Base-by-base conservation (phyloP, 2,113 vertebrate species). In the Todiramphus saurophagus region DNA sequence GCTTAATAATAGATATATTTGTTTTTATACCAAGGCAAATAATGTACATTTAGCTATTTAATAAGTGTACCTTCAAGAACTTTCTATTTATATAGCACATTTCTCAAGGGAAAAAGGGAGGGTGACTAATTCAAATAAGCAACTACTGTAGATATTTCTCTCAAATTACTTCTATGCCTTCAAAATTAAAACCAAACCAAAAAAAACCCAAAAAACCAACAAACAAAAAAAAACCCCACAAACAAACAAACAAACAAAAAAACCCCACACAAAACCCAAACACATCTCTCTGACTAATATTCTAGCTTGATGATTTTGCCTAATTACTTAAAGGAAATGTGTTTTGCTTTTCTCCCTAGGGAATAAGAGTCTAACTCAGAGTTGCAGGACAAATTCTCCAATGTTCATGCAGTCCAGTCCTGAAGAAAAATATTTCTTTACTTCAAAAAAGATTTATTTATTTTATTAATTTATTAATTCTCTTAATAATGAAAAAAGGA, bases 401-500 rank as follows among this genome's bases (percentile, higher is more conserved):
- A 7, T 16, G 7, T 83, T 73, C 24, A 82, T 81, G 69, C 24
- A 82, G 4, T 27, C 31, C 11, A 43, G 12, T 8, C 2, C 19
- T 31, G 8, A 23, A 16, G 59, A 16, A 44, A 64, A 43, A 33
- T 17, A 1, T 3, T 68, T 68, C 4, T 59, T 82, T 37, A 59
- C 3, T 60, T 64, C 25, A 33, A 74, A 74, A 89, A 82, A 48
- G 6, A 51, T 25, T 23, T 6, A 16, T 7, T 46, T 23, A 28
- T 23, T 27, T 6, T 25, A 31, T 21, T 27, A 5, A 16, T 7
- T 46, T 25, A 35, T 69, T 68, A 17, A 56, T 31, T 56, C 28
- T 1, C 19, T 78, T 67, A 37, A 19, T 25, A 62, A 67, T 31
- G 8, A 70, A 70, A 84, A 63, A 2, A 0, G 0, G 3, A 31